phyloP scores from a whole-genome alignment of 2,797 vertebrate species.

The Melanotaenia parkinsoni region DNA sequence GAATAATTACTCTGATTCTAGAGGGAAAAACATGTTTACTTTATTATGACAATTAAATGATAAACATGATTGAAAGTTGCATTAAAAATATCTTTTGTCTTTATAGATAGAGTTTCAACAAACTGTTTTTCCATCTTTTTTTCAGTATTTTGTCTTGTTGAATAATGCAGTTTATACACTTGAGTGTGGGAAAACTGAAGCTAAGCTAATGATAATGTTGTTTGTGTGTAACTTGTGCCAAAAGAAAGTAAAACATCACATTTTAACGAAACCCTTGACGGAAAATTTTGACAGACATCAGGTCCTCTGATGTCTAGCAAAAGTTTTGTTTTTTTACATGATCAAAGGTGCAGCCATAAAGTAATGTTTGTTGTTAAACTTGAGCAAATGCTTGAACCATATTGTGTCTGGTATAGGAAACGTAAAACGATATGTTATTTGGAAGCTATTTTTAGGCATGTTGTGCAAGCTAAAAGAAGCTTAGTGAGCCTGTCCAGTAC shows the following conservation, averaged over 20 bases:
- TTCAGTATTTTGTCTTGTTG: too few species aligned
- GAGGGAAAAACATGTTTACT: background rate
- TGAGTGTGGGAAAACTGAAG: slow-evolving; percentile 22
- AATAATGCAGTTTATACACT: slow-evolving; percentile 23
- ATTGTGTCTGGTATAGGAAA: slow-evolving; percentile 4
- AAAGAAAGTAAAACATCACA: too few species aligned
- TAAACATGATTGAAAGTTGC: slow-evolving; percentile 10
- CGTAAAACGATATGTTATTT: slow-evolving; percentile 41
- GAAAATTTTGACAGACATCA: too few species aligned
- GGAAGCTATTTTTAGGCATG: slow-evolving; percentile 50
- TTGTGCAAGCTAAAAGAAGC: slow-evolving; percentile 22
- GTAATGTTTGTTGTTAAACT: slow-evolving; percentile 1
- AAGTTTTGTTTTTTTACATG: background rate
- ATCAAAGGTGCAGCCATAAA: slow-evolving; percentile 13
- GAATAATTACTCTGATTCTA: background rate
- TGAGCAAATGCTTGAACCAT: background rate
- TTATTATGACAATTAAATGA: background rate
- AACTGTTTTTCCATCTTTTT: background rate
- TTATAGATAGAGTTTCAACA: slow-evolving; percentile 1
- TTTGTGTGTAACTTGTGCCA: slow-evolving; percentile 21
- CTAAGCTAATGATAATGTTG: slow-evolving; percentile 35
- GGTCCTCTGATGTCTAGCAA: too few species aligned
- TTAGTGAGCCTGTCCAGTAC: slow-evolving; percentile 8
- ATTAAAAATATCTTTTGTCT: background rate
- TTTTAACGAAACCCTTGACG: too few species aligned